These are phyloP conservation scores for Pararge aegeria DNA, from an alignment of 1,140 invertebrate genomes.

Conservation along the genomic window DNA sequence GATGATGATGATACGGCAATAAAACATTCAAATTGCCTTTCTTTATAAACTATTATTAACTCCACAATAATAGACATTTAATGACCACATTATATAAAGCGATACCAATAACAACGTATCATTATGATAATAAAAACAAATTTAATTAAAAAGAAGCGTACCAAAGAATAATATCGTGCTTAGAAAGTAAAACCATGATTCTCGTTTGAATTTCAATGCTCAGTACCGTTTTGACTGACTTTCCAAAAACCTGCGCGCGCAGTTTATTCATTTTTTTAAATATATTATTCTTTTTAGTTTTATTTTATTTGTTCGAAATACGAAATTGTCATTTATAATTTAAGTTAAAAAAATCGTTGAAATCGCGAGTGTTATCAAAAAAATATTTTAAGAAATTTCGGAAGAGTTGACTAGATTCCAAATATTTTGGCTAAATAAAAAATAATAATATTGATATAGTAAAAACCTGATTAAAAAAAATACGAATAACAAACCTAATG, in stretches of 20 bases:
- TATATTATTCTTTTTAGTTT: background rate
- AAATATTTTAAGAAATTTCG: no score
- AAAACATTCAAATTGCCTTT: no score
- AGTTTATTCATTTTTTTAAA: background rate
- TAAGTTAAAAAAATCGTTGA: no score
- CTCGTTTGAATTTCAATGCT: slow-evolving; percentile 34
- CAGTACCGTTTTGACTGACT: slow-evolving; percentile 56
- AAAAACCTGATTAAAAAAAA: no score
- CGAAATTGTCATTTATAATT: no score
- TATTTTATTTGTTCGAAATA: no score
- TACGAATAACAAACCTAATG: no score
- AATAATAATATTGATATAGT: no score
- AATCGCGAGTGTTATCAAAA: no score
- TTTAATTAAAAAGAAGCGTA: slow-evolving; percentile 23
- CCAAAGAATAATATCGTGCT: slow-evolving; percentile 34
- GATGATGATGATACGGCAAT: no score
- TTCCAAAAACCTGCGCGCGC: slow-evolving; percentile 56
- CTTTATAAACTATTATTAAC: background rate
- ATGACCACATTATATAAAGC: slow-evolving; percentile 1
- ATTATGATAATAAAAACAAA: slow-evolving; percentile 21
- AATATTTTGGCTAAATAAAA: no score
- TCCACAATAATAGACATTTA: background rate
- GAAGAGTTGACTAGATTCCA: no score
- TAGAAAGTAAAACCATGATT: slow-evolving; percentile 51
- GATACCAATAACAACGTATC: background rate